A percentile compares a stretch with the other conserved stretches of the same genome.
Evolutionary conservation across 2,888 invertebrate genomes (phyloP).

Genomic region (Neoascia interrupta): DNA sequence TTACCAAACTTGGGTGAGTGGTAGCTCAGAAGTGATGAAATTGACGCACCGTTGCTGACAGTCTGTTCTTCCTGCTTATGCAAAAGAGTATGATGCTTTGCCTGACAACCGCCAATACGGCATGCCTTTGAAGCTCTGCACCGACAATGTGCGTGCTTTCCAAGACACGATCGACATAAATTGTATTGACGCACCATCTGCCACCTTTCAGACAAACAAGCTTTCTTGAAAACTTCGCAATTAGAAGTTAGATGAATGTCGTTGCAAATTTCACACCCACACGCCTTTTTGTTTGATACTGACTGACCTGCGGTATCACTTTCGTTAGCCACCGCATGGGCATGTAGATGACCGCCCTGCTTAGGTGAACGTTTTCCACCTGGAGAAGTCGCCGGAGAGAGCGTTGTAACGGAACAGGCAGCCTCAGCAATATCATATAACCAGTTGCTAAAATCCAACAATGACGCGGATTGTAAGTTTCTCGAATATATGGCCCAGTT

Average conservation of each 20-base stretch:
- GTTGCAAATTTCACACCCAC: too few species aligned
- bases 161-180: background rate
- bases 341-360: background rate
- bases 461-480: background rate
- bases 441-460: background rate
- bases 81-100: background rate
- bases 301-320: too few species aligned
- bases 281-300: too few species aligned
- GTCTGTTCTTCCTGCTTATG: background rate
- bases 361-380: background rate
- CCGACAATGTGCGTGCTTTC: background rate
- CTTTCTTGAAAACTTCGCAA: background rate
- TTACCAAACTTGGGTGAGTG: too few species aligned
- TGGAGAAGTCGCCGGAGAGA: background rate
- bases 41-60: background rate
- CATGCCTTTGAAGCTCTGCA: background rate
- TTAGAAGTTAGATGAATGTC: too few species aligned
- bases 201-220: background rate
- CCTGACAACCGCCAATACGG: background rate
- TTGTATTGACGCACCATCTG: background rate
- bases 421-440: constrained; percentile 10
- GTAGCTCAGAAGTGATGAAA: background rate
- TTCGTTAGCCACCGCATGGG: too few species aligned
- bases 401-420: background rate
- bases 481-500: background rate